Evolutionary conservation across 2,797 vertebrate species (phyloP).

Genomic region (Sebastes oblongus): DNA sequence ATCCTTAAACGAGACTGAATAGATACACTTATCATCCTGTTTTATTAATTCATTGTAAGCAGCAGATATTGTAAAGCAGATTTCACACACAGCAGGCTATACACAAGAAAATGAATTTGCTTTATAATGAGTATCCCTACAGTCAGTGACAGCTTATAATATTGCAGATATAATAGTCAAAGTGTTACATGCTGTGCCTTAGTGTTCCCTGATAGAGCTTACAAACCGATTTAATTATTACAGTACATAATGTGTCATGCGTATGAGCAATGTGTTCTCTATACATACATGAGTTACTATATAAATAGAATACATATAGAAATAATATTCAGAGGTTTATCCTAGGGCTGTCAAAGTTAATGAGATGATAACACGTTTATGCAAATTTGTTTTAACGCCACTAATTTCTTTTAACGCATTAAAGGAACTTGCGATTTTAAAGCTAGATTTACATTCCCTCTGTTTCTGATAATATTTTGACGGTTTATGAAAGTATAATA

Average conservation of each 20-base stretch:
- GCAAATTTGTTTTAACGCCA: too few relatives aligned
- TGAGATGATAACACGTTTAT: too few relatives aligned
- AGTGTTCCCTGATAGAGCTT: not conserved
- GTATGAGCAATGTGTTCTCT: not conserved
- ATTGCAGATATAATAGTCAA: not conserved
- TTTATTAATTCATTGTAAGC: not conserved
- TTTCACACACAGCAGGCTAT: not conserved
- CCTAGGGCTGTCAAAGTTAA: too few relatives aligned
- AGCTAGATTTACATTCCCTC: not conserved
- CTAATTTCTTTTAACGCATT: too few relatives aligned
- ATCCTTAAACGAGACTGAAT: not conserved
- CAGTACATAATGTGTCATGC: not conserved
- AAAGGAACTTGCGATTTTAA: too few relatives aligned
- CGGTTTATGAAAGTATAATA: not conserved
- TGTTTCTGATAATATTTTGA: not conserved
- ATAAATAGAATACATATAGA: not conserved
- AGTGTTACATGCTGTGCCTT: not conserved
- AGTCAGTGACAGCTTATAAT: not conserved
- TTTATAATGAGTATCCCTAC: not conserved
- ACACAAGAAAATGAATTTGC: not conserved
- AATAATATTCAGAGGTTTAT: not conserved
- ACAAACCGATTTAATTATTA: not conserved
- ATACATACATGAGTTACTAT: not conserved
- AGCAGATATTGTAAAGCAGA: not conserved
- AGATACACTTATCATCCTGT: not conserved